Percentiles rank a stretch among this genome's conserved stretches.
phyloP scores from a whole-genome alignment of 1,140 invertebrate genomes.

The Chironomus striatipennis region DNA sequence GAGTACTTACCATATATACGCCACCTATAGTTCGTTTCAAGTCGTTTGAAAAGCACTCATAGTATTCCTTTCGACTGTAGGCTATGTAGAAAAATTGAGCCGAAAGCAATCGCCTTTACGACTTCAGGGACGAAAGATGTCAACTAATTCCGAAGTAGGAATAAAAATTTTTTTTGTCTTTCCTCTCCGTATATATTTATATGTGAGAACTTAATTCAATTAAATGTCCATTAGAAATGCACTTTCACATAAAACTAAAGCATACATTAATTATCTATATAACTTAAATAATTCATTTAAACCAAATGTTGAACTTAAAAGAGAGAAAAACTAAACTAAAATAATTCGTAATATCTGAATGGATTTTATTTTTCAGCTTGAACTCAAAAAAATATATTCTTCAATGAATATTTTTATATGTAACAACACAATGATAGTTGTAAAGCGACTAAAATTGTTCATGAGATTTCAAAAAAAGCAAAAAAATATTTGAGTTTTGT shows the following conservation, averaged over 20 bases:
- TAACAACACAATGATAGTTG: constrained; percentile 24
- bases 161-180: neutral
- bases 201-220: neutral
- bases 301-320: constrained; percentile 10
- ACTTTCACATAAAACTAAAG: neutral
- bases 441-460: constrained; percentile 5
- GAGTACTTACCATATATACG: neutral
- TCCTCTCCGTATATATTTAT: neutral
- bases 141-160: neutral
- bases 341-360: constrained; percentile 17
- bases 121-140: constrained; percentile 22
- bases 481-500: neutral
- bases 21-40: neutral
- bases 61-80: neutral
- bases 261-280: neutral
- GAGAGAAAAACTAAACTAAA: constrained; percentile 21
- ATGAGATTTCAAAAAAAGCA: constrained; percentile 16
- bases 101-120: neutral
- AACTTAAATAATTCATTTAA: constrained; percentile 5
- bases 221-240: neutral
- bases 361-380: constrained; percentile 18
- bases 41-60: constrained; percentile 10
- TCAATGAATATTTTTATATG: constrained; percentile 20
- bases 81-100: neutral
- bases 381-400: constrained; percentile 21